Evolutionary conservation across 2,888 invertebrate species (phyloP).

Genomic region (Polia nebulosa): DNA sequence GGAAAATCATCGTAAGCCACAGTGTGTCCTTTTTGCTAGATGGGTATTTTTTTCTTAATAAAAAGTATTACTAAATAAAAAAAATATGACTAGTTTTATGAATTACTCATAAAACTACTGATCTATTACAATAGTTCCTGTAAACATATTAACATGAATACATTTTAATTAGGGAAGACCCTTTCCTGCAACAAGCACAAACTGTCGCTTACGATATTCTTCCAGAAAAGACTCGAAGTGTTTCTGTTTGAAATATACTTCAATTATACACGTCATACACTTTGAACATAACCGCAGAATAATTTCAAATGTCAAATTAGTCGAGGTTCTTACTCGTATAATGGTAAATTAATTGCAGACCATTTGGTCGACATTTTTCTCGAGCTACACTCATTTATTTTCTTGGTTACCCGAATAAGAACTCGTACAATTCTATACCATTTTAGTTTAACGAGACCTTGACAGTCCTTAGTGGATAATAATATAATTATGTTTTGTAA

Average conservation of each 20-base stretch:
- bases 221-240: no score
- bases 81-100: no score
- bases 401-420: slow-evolving; percentile 76
- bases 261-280: slow-evolving; percentile 39
- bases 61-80: no score
- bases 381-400: slow-evolving; percentile 65
- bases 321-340: slow-evolving; percentile 45
- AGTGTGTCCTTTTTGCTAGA: no score
- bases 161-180: no score
- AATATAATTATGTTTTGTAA: slow-evolving; percentile 79
- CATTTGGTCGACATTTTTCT: slow-evolving; percentile 64
- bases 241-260: slow-evolving; percentile 43
- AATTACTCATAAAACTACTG: no score
- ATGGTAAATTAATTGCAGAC: slow-evolving; percentile 61
- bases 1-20: no score
- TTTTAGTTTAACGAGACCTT: slow-evolving; percentile 79
- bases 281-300: slow-evolving; percentile 38
- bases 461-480: slow-evolving; percentile 80
- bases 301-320: slow-evolving; percentile 48
- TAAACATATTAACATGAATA: no score
- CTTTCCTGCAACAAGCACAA: no score
- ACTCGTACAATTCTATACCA: slow-evolving; percentile 68
- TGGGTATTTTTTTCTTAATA: no score
- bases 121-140: no score
- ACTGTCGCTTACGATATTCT: no score